phyloP scores from a whole-genome alignment of 2,113 vertebrate genomes.

The Corydoras maculifer region DNA sequence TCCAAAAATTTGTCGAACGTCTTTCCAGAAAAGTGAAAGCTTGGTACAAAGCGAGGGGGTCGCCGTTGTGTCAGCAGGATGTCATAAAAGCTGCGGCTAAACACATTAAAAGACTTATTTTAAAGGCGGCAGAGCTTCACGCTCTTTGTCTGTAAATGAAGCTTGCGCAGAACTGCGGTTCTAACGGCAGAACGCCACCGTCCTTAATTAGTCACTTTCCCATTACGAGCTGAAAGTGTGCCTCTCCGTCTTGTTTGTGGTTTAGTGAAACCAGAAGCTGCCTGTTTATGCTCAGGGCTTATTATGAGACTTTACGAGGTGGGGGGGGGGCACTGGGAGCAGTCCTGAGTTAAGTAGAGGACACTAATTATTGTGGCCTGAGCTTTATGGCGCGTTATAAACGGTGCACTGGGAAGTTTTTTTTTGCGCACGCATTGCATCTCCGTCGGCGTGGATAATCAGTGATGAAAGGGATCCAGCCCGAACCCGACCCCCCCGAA shows the following conservation, averaged over 20 bases:
- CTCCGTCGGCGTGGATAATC: slow-evolving; percentile 29
- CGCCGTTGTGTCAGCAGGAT: too few species aligned
- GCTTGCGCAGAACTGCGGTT: slow-evolving; percentile 11
- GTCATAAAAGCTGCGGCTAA: too few species aligned
- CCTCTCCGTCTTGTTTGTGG: not conserved
- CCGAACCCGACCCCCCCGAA: not conserved
- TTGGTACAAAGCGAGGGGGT: too few species aligned
- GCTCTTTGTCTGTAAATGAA: too few species aligned
- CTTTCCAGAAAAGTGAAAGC: too few species aligned
- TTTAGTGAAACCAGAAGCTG: not conserved
- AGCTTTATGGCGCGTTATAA: slow-evolving; percentile 16
- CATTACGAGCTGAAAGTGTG: not conserved
- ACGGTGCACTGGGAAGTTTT: slow-evolving; percentile 2
- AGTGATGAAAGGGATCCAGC: slow-evolving; percentile 29
- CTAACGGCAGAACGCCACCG: not conserved
- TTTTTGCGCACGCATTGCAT: slow-evolving; percentile 13
- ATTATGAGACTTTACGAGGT: slow-evolving; percentile 16
- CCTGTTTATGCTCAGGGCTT: not conserved
- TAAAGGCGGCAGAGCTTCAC: too few species aligned
- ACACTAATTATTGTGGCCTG: not conserved
- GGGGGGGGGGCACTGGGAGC: not conserved
- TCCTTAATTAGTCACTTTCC: not conserved
- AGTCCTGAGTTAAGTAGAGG: not conserved
- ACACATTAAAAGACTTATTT: too few species aligned
- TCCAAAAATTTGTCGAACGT: too few species aligned